Conservation (phyloP, 2,888 invertebrate species). For the Rhagonycha fulva region DNA sequence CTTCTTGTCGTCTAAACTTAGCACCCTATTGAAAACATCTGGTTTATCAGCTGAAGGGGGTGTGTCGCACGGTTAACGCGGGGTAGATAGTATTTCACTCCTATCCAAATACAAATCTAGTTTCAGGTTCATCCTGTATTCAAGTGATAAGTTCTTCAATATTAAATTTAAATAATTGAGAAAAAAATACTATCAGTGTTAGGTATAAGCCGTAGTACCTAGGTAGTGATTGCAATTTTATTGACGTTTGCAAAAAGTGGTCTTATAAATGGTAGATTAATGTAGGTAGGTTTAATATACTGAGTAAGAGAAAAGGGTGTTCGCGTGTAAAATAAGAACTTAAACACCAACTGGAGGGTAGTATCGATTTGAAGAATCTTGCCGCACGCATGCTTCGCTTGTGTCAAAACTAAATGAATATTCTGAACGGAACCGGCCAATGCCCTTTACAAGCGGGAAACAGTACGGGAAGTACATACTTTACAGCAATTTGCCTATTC, state of each 20-base stretch:
- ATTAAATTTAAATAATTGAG: not conserved
- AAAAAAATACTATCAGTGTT: not conserved
- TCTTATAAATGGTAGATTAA: not conserved
- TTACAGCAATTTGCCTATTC: slow-evolving; percentile 48
- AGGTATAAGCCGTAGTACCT: not conserved
- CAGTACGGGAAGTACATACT: slow-evolving; percentile 46
- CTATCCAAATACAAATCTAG: not conserved
- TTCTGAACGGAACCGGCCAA: slow-evolving; percentile 42
- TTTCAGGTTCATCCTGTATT: not conserved
- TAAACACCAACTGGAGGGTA: slow-evolving; percentile 26
- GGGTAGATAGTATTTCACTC: slow-evolving; percentile 2
- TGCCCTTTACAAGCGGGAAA: slow-evolving; percentile 42
- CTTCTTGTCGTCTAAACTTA: not conserved
- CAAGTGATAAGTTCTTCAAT: not conserved
- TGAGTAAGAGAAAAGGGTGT: slow-evolving; percentile 26
- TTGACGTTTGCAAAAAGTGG: not conserved
- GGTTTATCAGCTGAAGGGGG: slow-evolving; percentile 26
- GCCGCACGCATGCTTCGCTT: slow-evolving; percentile 37
- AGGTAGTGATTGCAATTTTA: not conserved
- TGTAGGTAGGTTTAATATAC: not conserved
- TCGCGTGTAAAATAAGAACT: slow-evolving; percentile 23
- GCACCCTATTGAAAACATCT: slow-evolving; percentile 20
- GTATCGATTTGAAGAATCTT: slow-evolving; percentile 34
- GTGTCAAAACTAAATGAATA: slow-evolving; percentile 35
- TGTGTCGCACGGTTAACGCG: slow-evolving; percentile 8